phyloP scores from a whole-genome alignment of 2,888 invertebrate species.

The Ametastegia equiseti region DNA sequence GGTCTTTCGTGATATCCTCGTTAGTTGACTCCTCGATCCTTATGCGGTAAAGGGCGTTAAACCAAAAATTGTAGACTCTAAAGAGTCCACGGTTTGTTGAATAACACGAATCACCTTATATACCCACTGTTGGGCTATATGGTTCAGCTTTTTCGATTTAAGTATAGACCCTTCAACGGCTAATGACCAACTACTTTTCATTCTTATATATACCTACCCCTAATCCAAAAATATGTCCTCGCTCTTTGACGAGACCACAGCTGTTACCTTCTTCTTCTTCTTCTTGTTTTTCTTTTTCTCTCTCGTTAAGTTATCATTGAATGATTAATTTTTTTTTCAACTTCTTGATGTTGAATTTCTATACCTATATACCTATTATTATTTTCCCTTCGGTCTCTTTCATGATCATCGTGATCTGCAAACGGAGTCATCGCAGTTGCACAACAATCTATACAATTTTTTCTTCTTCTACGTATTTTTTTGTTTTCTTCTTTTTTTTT shows the following conservation, averaged over 20 bases:
- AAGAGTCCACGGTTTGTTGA: conserved; percentile 19
- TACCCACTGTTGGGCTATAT: too few species aligned
- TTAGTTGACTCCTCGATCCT: neutral
- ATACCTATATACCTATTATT: too few species aligned
- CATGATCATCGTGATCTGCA: neutral
- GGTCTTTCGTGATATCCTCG: conserved; percentile 1
- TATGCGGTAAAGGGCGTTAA: conserved; percentile 8
- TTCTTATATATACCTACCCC: too few species aligned
- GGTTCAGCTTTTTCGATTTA: conserved; percentile 11
- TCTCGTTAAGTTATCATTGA: neutral
- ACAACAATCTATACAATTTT: neutral
- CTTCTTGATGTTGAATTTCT: too few species aligned
- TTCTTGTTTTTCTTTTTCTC: neutral
- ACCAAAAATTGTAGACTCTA: conserved; percentile 26
- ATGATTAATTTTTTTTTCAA: neutral
- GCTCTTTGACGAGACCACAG: neutral
- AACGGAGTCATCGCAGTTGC: neutral
- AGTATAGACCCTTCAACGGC: conserved; percentile 22
- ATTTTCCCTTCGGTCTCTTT: neutral
- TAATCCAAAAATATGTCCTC: neutral
- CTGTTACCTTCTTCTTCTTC: neutral
- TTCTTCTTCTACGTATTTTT: neutral
- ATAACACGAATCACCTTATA: conserved; percentile 41
- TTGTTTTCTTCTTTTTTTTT: neutral
- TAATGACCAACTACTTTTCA: neutral